Base-by-base conservation (phyloP, 2,888 invertebrate species). In the Campopleginae sp. region DNA sequence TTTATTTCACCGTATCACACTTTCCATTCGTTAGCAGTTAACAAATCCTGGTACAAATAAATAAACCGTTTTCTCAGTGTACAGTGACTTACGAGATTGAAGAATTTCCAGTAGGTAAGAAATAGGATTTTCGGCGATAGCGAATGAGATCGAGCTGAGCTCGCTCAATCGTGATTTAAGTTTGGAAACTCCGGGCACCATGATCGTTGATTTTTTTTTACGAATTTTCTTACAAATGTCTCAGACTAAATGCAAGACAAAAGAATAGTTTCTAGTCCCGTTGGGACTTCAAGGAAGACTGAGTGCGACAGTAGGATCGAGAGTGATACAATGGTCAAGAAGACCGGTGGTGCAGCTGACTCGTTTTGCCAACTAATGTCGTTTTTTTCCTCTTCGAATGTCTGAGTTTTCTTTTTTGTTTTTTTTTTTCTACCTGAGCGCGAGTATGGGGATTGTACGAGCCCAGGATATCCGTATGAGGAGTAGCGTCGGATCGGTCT, bases 391-490 rank as follows among this genome's bases (percentile, higher is more conserved):
- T 17, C 19, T 19, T 71, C 38, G 10, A 71, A 71, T 48, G 72
- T 58, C 42, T 31, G 19, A 27, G 31, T 23, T 23, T 27, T 14
- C 14, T 42, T 70, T 44, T 70, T 72, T n/a, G n/a, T n/a, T 51
- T 27, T 48, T 70, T 48, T 66, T 46, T 48, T 46, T 46, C n/a
- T 8, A n/a, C 71, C n/a, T 44, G 65, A 70, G 63, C 27, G 63
- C 27, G 46, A 10, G 70, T 48, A 46, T n/a, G 74, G n/a, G 48
- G 46, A 48, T 33, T 42, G 58, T 63, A 78, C 85, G 38, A 87
- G 87, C 88, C 88, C 88, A 87, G 88, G 86, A 87, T 86, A 86
- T 88, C 85, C 88, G 88, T 86, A 85, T 83, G 87, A 88, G 81
- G 27, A 82, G 86, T 86, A 86, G 77, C 83, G 74, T 85, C n/a